Evolutionary conservation across 2,797 vertebrate genomes (phyloP), one percentile per base, ranked within the genome.

Genomic region (Leptoclinus maculatus): DNA sequence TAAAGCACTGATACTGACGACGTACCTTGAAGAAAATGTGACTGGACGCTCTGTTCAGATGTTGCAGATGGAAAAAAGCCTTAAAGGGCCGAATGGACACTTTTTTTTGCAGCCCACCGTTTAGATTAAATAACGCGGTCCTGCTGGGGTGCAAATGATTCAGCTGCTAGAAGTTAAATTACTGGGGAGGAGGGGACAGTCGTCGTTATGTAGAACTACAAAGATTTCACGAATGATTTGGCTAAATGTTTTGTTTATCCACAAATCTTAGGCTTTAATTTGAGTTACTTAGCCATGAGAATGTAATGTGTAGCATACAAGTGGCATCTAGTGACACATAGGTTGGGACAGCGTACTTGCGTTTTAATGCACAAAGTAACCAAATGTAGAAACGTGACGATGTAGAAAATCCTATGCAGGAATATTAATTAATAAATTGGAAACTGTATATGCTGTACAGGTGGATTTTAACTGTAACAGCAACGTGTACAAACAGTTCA

Each of bases 361-460:
- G 84, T 94, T 38, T 95, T 93, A 94, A 96, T 95, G 95, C 96
- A 96, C 95, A 96, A 95, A 95, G 89, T 98, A 98, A 97, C 97
- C 97, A 98, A 97, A 97, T 96, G 96, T 96, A 97, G 94, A 95
- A 93, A 95, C 94, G 93, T 88, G 62, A 93, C 94, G 93, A 87
- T 95, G 95, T 96, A 94, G 95, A 87, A 96, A 96, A 96, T 97
- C 97, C 96, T 98, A 97, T 99, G 97, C 97, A 99, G 97, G 96
- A 97, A 96, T 96, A 96, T 96, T 93, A 91, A 96, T 96, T 92
- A 92, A 96, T 96, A 93, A 96, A 96, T 91, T 90, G 95, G 93
- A 95, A 87, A 90, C 94, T 98, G 97, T 99, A 97, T 97, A 98
- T 98, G 94, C 96, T 99, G 97, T 99, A 97, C 96, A 98, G 96